Conservation (phyloP, 1,140 invertebrate species). For the Papilio polyxenes region DNA sequence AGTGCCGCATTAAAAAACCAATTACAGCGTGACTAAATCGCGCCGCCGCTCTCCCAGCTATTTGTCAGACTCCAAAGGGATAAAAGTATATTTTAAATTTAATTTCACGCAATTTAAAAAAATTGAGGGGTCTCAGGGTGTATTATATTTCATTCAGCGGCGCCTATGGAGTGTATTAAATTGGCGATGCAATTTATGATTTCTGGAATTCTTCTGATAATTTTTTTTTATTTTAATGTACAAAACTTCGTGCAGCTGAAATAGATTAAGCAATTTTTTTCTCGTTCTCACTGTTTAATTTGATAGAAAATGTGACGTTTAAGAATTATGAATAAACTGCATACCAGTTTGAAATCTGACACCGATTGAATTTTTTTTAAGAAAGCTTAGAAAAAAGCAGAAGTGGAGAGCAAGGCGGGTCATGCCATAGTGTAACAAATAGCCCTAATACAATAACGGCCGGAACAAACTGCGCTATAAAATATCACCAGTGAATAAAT, state of each 20-base stretch:
- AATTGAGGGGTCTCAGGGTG: conserved; percentile 66
- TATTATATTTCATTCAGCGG: conserved; percentile 74
- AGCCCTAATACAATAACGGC: conserved; percentile 82
- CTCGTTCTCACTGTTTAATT: too few relatives aligned
- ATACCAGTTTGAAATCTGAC: not conserved
- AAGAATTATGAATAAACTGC: too few relatives aligned
- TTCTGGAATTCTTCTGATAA: conserved; percentile 21
- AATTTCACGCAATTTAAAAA: conserved; percentile 80
- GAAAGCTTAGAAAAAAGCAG: not conserved
- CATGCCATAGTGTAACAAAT: conserved; percentile 65
- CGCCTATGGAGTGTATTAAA: conserved; percentile 65
- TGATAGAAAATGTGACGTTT: too few relatives aligned
- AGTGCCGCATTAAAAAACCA: conserved; percentile 79
- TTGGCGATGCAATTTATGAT: conserved; percentile 17
- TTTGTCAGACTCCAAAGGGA: conserved; percentile 78
- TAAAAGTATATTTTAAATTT: conserved; percentile 80
- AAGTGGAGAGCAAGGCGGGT: conserved; percentile 34
- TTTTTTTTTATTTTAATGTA: not conserved
- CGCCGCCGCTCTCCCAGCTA: conserved; percentile 71
- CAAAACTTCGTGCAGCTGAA: not conserved
- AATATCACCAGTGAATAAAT: conserved; percentile 83
- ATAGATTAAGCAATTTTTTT: too few relatives aligned
- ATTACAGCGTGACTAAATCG: conserved; percentile 79
- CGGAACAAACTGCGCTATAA: conserved; percentile 83
- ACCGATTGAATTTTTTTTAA: conserved; percentile 35